Conservation (phyloP, 2,797 vertebrate genomes). For the Pitangus sulphuratus region DNA sequence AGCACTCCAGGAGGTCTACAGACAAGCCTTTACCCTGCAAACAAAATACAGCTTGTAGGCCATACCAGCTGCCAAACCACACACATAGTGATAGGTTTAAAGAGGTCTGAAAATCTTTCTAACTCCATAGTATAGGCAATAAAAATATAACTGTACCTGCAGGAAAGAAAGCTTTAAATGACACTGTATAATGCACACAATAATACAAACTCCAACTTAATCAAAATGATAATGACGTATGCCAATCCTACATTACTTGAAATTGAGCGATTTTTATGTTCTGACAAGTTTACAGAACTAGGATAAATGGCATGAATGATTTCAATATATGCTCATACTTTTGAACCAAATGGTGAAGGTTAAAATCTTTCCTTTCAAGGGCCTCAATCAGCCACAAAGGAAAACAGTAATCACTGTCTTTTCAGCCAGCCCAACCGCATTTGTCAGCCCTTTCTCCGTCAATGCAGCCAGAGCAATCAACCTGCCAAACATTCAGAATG, state of each 20-base stretch:
- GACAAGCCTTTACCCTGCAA: slow-evolving; percentile 93
- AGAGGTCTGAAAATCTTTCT: slow-evolving; percentile 78
- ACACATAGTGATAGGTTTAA: slow-evolving; percentile 82
- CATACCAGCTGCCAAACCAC: slow-evolving; percentile 97
- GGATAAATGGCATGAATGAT: slow-evolving; percentile 97
- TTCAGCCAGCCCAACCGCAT: slow-evolving; percentile 94
- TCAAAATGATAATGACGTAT: slow-evolving; percentile 99
- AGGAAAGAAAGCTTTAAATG: slow-evolving; percentile 82
- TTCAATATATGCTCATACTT: slow-evolving; percentile 96
- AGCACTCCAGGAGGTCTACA: slow-evolving; percentile 90
- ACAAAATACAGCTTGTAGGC: slow-evolving; percentile 92
- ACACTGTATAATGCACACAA: slow-evolving; percentile 82
- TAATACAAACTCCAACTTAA: slow-evolving; percentile 92
- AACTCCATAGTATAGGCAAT: slow-evolving; percentile 79
- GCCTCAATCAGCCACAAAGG: slow-evolving; percentile 99
- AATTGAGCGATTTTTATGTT: slow-evolving; percentile 87
- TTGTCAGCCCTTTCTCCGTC: slow-evolving; percentile 96
- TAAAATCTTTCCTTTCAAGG: slow-evolving; percentile 99
- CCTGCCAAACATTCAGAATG: slow-evolving; percentile 99
- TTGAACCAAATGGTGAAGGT: slow-evolving; percentile 97
- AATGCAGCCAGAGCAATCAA: slow-evolving; percentile 99
- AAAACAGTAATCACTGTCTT: slow-evolving; percentile 99
- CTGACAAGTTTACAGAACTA: slow-evolving; percentile 99
- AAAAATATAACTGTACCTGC: slow-evolving; percentile 80
- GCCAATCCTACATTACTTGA: slow-evolving; percentile 90